Percentiles rank a stretch among this genome's conserved stretches.
These are phyloP conservation scores for Hermodice carunculata DNA, from an alignment of 2,888 invertebrate genomes.

Conservation along the genomic window DNA sequence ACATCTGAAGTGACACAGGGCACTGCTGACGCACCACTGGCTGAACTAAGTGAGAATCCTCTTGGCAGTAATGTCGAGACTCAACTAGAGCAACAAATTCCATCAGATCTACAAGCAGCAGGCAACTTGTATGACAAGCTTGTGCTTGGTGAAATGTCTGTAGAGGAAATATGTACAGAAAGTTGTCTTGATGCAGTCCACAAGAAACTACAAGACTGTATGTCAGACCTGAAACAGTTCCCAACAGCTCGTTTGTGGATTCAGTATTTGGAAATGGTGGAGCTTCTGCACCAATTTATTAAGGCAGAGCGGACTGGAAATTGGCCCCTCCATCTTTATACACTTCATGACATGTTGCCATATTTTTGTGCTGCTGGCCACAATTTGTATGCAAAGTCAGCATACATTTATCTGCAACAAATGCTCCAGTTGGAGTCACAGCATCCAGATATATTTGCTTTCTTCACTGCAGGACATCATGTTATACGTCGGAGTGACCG, in stretches of 20 bases:
- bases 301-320: constrained; percentile 28
- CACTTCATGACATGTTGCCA: constrained; percentile 30
- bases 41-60: too few relatives aligned
- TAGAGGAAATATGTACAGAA: too few relatives aligned
- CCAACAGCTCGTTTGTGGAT: constrained; percentile 30
- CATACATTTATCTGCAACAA: constrained; percentile 44
- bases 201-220: too few relatives aligned
- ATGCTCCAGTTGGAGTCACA: constrained; percentile 43
- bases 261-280: constrained; percentile 35
- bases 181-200: too few relatives aligned
- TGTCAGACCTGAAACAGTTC: background rate
- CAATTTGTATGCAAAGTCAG: constrained; percentile 46
- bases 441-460: constrained; percentile 33
- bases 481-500: constrained; percentile 38
- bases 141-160: too few relatives aligned
- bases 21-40: too few relatives aligned
- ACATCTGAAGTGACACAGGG: too few relatives aligned
- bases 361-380: constrained; percentile 43
- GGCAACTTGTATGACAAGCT: too few relatives aligned
- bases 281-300: constrained; percentile 26
- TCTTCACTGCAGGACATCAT: constrained; percentile 35
- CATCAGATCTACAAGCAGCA: too few relatives aligned
- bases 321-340: constrained; percentile 27
- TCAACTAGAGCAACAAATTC: too few relatives aligned
- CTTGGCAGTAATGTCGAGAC: too few relatives aligned